Conservation (phyloP, 2,113 vertebrate species). For the Kryptolebias marmoratus region DNA sequence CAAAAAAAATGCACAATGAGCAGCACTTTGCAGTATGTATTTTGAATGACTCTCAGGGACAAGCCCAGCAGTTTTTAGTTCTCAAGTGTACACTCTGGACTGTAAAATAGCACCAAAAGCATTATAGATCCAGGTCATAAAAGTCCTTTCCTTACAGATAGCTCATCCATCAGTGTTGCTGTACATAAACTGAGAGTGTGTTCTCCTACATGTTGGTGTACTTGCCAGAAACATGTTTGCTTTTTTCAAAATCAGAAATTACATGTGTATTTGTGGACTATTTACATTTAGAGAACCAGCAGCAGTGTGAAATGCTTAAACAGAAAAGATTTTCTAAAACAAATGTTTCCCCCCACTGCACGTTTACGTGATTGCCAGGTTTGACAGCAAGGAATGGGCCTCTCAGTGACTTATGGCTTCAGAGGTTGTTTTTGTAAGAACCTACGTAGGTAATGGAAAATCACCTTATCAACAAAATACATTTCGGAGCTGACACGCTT, state of each 20-base stretch:
- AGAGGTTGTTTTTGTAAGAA: constrained; percentile 31
- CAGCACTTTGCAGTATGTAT: no score
- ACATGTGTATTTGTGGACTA: not conserved
- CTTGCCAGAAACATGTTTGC: no score
- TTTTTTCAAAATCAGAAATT: not conserved
- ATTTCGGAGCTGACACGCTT: constrained; percentile 54
- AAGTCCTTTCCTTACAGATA: no score
- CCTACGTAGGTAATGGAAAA: constrained; percentile 58
- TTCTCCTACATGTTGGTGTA: no score
- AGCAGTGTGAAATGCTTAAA: not conserved
- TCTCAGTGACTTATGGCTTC: constrained; percentile 29
- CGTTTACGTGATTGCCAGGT: constrained; percentile 18
- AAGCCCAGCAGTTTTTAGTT: no score
- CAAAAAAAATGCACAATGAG: no score
- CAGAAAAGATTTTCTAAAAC: not conserved
- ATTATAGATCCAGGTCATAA: no score
- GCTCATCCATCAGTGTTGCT: no score
- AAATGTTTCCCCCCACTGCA: not conserved
- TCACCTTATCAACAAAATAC: constrained; percentile 26
- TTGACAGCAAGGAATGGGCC: not conserved
- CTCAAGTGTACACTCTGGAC: no score
- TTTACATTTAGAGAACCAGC: not conserved
- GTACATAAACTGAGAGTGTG: no score
- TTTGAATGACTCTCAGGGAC: no score
- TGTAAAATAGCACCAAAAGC: no score